Evolutionary conservation across 2,113 vertebrate genomes (phyloP), one percentile per base, ranked within the genome.

Genomic region (Chloropsis cyanopogon): DNA sequence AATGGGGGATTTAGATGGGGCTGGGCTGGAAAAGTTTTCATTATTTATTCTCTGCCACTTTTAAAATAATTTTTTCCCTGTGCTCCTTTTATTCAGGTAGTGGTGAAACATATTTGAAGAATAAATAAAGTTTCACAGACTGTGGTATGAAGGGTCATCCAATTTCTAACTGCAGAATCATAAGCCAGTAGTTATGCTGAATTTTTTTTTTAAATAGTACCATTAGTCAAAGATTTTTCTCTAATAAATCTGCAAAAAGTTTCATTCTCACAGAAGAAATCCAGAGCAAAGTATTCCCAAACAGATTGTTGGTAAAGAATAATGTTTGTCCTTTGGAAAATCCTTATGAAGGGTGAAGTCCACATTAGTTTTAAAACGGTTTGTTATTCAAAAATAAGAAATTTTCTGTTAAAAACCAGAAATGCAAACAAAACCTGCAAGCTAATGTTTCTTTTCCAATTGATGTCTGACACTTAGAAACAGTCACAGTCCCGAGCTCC

Each of bases 21-120:
- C 49, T 61, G 65, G 61, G 33, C 61, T 92, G 41, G 31, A 78
- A 70, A 61, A 88, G 10, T 3, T 88, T 90, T 90, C 22, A 25
- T 73, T 91, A 70, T 81, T 95, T 92, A 42, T 84, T 57, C 72
- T 81, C 52, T 84, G 28, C 26, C 8, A 29, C 31, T 79, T 86
- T 49, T 19, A 37, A 47, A 63, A 41, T 35, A 0, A 13, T 71
- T 50, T 57, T 23, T 33, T 4, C 1, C 3, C 6, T 10, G n/a
- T 14, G 3, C 17, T 42, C 12, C 16, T 44, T 73, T 79, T 68
- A 73, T 25, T 75, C 29, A 61, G 31, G 53, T 88, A 64, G 72
- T 68, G 37, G 25, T 68, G 68, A 86, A 88, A 64, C 4, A 10
- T 52, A 44, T 50, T 86, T 64, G 76, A 86, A 71, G 52, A 73